These are phyloP conservation scores for Rhombomys opimus DNA, from an alignment of 2,113 vertebrate genomes.

Conservation along the genomic window DNA sequence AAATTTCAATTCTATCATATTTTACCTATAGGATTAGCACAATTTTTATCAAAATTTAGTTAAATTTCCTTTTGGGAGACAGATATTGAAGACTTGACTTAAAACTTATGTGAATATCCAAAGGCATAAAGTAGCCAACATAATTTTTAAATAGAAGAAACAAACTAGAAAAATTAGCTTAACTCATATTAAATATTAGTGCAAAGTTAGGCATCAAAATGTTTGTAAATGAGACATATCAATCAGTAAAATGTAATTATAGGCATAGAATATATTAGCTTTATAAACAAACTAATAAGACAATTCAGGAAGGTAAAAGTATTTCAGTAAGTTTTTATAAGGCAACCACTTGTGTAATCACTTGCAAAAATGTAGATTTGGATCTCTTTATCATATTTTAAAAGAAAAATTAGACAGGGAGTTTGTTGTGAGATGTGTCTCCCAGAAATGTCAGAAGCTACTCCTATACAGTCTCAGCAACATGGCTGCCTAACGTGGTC, in stretches of 20 bases:
- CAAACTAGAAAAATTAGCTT: background rate
- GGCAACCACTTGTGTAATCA: background rate
- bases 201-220: background rate
- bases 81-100: background rate
- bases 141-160: background rate
- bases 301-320: background rate
- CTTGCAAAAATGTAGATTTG: background rate
- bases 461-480: background rate
- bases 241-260: background rate
- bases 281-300: background rate
- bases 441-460: background rate
- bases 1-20: background rate
- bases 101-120: background rate
- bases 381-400: background rate
- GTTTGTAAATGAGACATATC: background rate
- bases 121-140: background rate
- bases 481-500: background rate
- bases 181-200: background rate
- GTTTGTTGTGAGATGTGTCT: background rate
- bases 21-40: background rate
- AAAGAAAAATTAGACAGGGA: background rate
- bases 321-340: background rate
- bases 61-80: background rate
- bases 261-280: background rate
- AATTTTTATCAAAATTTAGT: background rate